These are phyloP conservation scores for Corapipo altera DNA, from an alignment of 2,113 vertebrate genomes.

Conservation along the genomic window DNA sequence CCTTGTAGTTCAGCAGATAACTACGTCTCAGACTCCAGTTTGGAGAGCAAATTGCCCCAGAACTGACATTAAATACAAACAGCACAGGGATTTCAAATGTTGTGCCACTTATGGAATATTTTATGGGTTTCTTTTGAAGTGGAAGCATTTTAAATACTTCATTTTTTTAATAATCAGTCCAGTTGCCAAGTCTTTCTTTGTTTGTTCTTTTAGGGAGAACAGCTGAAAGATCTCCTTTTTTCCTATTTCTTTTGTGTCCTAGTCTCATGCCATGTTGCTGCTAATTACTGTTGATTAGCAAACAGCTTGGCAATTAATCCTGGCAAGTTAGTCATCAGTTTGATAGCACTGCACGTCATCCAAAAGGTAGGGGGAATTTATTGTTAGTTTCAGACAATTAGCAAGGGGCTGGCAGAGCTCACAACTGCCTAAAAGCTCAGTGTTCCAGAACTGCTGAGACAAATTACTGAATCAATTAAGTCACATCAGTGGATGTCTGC, in stretches of 20 bases:
- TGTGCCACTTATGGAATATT: not conserved
- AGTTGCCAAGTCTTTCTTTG: not conserved
- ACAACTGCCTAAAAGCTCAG: not conserved
- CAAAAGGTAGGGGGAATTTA: not conserved
- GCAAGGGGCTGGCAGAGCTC: not conserved
- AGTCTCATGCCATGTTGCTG: not conserved
- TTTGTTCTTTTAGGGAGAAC: not conserved
- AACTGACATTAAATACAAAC: not conserved
- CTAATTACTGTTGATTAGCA: conserved; percentile 9
- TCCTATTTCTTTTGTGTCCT: not conserved
- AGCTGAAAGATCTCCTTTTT: not conserved
- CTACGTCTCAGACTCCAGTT: not conserved
- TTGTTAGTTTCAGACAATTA: conserved; percentile 21
- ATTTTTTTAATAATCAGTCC: not conserved
- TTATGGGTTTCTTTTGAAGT: not conserved
- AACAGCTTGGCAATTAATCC: conserved; percentile 3
- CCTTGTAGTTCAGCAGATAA: not conserved
- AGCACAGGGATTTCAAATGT: not conserved
- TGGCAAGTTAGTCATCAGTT: not conserved
- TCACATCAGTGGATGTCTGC: not conserved
- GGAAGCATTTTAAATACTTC: not conserved
- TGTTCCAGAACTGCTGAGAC: not conserved
- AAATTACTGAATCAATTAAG: conserved; percentile 35
- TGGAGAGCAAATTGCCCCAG: not conserved
- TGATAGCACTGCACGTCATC: not conserved